Percentiles rank a stretch among this genome's conserved stretches.
Evolutionary conservation across 2,797 vertebrate species (phyloP).

Genomic region (Garrulus glandarius): DNA sequence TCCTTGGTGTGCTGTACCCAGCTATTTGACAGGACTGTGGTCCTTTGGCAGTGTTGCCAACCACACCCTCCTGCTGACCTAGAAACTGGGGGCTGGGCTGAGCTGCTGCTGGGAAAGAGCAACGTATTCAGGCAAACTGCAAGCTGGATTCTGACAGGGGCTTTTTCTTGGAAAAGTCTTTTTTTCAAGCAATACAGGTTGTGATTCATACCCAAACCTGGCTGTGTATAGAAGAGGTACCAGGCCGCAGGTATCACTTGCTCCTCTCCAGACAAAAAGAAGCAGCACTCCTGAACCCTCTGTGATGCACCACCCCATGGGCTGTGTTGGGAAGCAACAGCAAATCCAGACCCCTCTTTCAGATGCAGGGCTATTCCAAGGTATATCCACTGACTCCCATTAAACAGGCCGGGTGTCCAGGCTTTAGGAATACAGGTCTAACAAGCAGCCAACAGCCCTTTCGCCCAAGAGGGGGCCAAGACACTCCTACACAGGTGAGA

Average conservation of each 20-base stretch:
- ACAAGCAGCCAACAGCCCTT: neutral
- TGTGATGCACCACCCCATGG: rapidly evolving
- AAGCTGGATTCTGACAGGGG: neutral
- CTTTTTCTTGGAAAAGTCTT: neutral
- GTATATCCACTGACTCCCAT: too few species aligned
- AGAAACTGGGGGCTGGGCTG: neutral
- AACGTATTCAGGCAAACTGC: neutral
- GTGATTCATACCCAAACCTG: neutral
- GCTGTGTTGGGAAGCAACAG: neutral
- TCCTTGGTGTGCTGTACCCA: neutral
- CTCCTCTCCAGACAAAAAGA: rapidly evolving
- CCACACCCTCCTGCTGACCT: neutral
- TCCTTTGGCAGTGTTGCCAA: neutral
- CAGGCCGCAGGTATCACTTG: neutral
- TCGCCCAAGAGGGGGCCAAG: neutral
- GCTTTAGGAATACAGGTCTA: neutral
- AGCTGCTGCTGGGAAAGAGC: neutral
- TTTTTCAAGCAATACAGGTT: neutral
- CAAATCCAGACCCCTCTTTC: neutral
- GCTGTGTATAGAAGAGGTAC: neutral
- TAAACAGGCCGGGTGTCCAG: neutral
- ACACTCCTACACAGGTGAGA: too few species aligned
- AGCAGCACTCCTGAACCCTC: too few species aligned
- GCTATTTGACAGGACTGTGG: neutral
- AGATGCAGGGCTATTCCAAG: neutral